Conservation (phyloP, 1,140 invertebrate genomes). For the Calycopis cecrops region DNA sequence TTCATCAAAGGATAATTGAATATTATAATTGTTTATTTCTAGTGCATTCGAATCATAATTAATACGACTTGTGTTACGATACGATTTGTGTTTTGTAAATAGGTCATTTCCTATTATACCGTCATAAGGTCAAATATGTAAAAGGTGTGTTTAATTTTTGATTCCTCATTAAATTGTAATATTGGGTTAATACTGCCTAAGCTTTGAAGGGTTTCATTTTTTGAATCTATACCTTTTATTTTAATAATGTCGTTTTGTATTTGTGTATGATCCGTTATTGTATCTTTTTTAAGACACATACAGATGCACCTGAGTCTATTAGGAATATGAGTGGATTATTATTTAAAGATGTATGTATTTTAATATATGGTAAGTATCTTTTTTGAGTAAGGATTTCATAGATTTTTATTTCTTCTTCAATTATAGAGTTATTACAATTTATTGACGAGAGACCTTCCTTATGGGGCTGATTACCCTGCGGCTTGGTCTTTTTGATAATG, state of each 20-base stretch:
- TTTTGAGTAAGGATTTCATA: background rate
- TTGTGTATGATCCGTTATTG: background rate
- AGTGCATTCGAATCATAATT: too few species aligned
- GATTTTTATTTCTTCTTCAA: background rate
- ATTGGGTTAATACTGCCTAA: too few species aligned
- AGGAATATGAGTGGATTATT: background rate
- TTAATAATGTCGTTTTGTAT: background rate
- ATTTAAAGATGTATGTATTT: background rate
- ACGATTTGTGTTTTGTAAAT: too few species aligned
- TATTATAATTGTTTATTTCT: too few species aligned
- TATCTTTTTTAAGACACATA: background rate
- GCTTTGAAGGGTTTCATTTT: too few species aligned
- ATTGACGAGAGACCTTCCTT: background rate
- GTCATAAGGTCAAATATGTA: too few species aligned
- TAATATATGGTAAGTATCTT: background rate
- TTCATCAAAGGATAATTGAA: too few species aligned
- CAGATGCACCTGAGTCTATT: background rate
- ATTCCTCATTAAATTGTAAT: too few species aligned
- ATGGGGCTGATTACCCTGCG: background rate
- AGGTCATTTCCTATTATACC: too few species aligned
- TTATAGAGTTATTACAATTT: background rate
- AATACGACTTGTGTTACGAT: too few species aligned
- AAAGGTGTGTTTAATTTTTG: too few species aligned
- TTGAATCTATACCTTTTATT: too few species aligned
- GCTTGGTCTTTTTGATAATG: background rate